Conservation (phyloP, 53 echinoderm and acorn worm species). For the Apostichopus leukothele region DNA sequence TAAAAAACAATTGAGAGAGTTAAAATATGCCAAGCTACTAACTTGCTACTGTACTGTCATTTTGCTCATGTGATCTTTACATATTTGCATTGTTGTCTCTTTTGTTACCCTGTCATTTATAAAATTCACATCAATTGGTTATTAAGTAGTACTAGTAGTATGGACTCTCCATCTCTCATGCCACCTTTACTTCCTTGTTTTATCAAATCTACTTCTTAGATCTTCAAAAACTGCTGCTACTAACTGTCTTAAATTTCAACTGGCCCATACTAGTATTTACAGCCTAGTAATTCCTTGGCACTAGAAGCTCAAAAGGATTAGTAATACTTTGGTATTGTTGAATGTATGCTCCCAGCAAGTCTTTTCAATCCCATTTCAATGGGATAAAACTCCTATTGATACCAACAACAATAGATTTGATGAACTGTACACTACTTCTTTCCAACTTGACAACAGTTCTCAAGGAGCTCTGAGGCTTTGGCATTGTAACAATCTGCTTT, state of each 20-base stretch:
- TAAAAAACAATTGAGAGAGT: too few species aligned
- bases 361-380: not conserved
- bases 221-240: too few species aligned
- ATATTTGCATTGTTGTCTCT: too few species aligned
- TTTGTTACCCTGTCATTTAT: too few species aligned
- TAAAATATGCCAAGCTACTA: too few species aligned
- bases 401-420: conserved; percentile 32
- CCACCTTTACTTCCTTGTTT: too few species aligned
- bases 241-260: not conserved
- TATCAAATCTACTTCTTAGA: too few species aligned
- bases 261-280: not conserved
- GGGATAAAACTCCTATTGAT: conserved; percentile 32
- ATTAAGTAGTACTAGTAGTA: too few species aligned
- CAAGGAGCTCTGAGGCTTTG: conserved; percentile 9
- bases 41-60: too few species aligned
- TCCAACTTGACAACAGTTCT: conserved; percentile 33
- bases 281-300: conserved; percentile 12
- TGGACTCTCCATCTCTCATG: too few species aligned
- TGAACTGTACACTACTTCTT: conserved; percentile 31
- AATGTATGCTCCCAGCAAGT: conserved; percentile 28
- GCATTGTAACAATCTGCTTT: conserved; percentile 22
- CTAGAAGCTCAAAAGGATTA: conserved; percentile 21
- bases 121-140: too few species aligned
- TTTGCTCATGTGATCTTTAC: too few species aligned
- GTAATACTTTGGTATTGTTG: not conserved